Conservation (phyloP, 2,888 invertebrate genomes). For the Halictus ligatus region DNA sequence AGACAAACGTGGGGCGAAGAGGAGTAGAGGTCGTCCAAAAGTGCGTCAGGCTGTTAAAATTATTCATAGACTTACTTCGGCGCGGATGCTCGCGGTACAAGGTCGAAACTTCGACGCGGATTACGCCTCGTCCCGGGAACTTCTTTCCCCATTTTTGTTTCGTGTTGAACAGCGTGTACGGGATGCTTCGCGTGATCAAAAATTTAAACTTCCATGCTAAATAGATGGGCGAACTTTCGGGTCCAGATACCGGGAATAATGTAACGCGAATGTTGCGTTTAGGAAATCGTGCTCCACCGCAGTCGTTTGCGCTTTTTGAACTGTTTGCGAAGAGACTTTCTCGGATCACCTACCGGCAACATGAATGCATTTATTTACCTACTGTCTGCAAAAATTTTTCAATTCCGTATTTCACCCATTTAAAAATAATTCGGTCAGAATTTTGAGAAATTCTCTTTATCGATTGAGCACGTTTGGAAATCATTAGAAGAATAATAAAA, state of each 20-base stretch:
- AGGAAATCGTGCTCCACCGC: neutral
- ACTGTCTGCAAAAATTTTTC: neutral
- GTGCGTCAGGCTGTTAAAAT: conserved; percentile 19
- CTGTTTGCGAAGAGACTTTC: neutral
- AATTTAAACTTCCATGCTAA: neutral
- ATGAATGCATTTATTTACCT: neutral
- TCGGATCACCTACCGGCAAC: neutral
- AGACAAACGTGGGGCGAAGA: neutral
- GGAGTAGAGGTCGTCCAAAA: neutral
- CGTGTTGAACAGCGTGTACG: neutral
- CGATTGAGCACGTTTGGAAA: no score
- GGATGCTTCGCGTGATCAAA: neutral
- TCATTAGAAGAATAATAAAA: no score
- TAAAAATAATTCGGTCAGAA: no score
- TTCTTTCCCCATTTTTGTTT: neutral
- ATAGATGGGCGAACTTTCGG: neutral
- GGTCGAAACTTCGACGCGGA: conserved; percentile 2
- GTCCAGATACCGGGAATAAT: neutral
- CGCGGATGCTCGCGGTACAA: neutral
- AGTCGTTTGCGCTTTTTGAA: neutral
- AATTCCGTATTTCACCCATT: neutral
- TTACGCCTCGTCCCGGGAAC: neutral
- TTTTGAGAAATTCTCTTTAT: no score
- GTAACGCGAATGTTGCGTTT: neutral
- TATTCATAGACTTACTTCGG: conserved; percentile 29